phyloP scores from a whole-genome alignment of 2,888 invertebrate genomes.

The Kryphioiulus occultus region DNA sequence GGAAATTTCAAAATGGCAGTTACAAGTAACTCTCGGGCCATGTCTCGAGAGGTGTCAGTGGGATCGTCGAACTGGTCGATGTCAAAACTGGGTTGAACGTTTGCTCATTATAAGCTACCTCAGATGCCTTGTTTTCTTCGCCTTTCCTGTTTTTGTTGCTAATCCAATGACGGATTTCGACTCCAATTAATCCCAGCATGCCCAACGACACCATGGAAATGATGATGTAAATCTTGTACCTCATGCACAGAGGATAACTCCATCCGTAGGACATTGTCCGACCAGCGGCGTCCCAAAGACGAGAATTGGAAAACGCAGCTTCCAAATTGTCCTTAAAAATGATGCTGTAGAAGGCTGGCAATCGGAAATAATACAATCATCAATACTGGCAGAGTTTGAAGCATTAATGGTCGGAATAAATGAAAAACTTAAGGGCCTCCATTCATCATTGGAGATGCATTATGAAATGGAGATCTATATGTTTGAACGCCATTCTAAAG shows the following conservation, averaged over 20 bases:
- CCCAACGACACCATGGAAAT: slow-evolving; percentile 43
- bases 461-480: too few species aligned
- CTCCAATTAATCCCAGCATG: slow-evolving; percentile 46
- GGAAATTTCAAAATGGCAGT: not conserved
- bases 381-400: not conserved
- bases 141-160: slow-evolving; percentile 27
- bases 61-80: not conserved
- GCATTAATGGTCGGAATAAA: not conserved
- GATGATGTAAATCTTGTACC: slow-evolving; percentile 47
- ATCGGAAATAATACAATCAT: not conserved
- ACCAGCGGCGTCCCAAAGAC: slow-evolving; percentile 51
- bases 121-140: slow-evolving; percentile 13
- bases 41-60: not conserved
- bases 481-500: too few species aligned
- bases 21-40: not conserved
- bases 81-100: not conserved
- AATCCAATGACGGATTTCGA: slow-evolving; percentile 47
- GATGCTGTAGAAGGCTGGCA: slow-evolving; percentile 46
- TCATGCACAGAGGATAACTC: slow-evolving; percentile 48
- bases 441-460: too few species aligned
- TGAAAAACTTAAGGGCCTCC: too few species aligned
- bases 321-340: slow-evolving; percentile 51
- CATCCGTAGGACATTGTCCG: slow-evolving; percentile 50
- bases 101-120: not conserved
- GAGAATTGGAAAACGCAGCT: slow-evolving; percentile 50